Base-by-base conservation (phyloP, 2,113 vertebrate genomes). In the Tragulus kanchil region DNA sequence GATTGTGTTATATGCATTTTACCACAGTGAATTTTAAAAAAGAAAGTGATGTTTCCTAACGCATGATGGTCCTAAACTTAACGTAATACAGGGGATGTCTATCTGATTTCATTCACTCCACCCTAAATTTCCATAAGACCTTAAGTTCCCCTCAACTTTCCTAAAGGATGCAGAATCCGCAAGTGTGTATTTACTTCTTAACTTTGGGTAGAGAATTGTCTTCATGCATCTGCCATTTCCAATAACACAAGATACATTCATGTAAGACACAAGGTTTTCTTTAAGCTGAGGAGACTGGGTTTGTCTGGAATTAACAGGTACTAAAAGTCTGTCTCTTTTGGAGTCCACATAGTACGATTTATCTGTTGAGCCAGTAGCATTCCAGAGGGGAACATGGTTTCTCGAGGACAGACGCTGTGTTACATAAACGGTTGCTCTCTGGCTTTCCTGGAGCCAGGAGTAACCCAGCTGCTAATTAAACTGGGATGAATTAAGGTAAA, bases 401-500 rank as follows among this genome's bases (percentile, higher is more conserved):
- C 82, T 67, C 84, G 59, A 97, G 96, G 98, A 98, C 97, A 98
- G 95, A 94, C 26, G 69, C 97, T 98, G 96, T 95, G 84, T 97
- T 98, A 96, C 81, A 97, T 84, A 96, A 97, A 97, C 83, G 96
- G 96, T 96, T 96, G 93, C 52, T 94, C 59, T 97, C 85, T 71
- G 79, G 85, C 61, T 95, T 97, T 98, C 97, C 97, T 98, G 96
- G 97, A 98, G 98, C 98, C 98, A 98, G 97, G 96, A 98, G 97
- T 93, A 98, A 98, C 98, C 97, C 98, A 98, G 98, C 98, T 98
- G 98, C 98, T 98, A 98, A 98, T 98, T 98, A 98, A 98, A 98
- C 98, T 96, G 97, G 98, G 98, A 98, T 97, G 97, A 98, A 98
- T 98, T 98, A 98, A 98, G 98, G 98, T 98, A 98, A 98, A 98